Evolutionary conservation across 2,113 vertebrate genomes (phyloP), one percentile per base, ranked within the genome.

Genomic region (Hypomesus transpacificus): DNA sequence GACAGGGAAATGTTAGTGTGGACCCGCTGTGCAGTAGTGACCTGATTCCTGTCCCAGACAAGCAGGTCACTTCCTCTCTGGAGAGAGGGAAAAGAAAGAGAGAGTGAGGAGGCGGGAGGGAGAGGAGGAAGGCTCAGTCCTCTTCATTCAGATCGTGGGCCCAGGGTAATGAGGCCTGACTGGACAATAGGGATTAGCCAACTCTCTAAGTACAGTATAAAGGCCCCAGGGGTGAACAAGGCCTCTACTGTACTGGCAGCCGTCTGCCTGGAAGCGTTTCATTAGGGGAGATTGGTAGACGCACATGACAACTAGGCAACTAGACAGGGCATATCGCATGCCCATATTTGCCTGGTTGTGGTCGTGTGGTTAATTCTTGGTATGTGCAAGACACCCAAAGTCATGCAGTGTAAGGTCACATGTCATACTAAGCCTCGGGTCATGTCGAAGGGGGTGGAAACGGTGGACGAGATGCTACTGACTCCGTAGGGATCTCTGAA

Each of bases 61-160:
- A 90, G 81, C 79, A 79, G 86, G 85, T 85, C 85, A 90, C 86
- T 90, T 92, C 86, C 87, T 89, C 85, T 88, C 83, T 84, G 79
- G 86, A 87, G 90, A 89, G 88, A 87, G 89, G 84, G 82, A 73
- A 83, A 81, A 76, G 74, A 87, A 82, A 79, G 86, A 87, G 90
- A 89, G 88, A 87, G 89, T 84, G 82, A 74, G 84, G 80, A 76
- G 74, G 74, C 86, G 85, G 79, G 80, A 79, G 83, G 75, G 85
- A 75, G 70, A 78, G 68, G 78, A 78, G 78, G 75, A 85, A 69
- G 77, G 59, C 53, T 80, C 80, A 64, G 66, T 79, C 74, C 75
- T 62, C 75, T 82, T 87, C 74, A 83, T 88, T 86, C 80, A 81
- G 84, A 85, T 81, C 69, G 85, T 72, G 83, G 81, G 66, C 87